Base-by-base conservation (phyloP, 2,113 vertebrate species). In the Cinclus cinclus region DNA sequence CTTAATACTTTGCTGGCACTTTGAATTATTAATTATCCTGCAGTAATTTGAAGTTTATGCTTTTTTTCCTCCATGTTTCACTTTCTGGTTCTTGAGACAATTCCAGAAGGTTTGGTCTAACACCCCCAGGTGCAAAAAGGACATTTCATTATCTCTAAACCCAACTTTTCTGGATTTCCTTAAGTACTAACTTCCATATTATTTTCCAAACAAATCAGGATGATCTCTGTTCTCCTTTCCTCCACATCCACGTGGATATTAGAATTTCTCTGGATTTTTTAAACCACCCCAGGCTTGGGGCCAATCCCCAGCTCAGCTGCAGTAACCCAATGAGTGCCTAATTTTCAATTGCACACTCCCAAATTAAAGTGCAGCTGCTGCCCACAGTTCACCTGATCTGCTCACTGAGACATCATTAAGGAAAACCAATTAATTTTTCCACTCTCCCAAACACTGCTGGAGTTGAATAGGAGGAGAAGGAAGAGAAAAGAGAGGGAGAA, bases 381-480 rank as follows among this genome's bases (percentile, higher is more conserved):
- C 59, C 96, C 95, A 77, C 86, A 75, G 89, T 97, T 94, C 97
- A 97, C 97, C 82, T 91, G 97, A 98, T 97, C 95, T 70, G n/a
- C 81, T 96, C 87, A 15, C 93, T 11, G 58, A 96, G 80, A 47
- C 92, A 91, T 84, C 95, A 80, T 92, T 92, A 96, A 75, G 96
- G 97, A 98, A 98, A 98, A 97, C 92, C 97, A 96, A 98, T 98
- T 96, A 82, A 69, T 96, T 98, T 98, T 98, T 98, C 98, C 98
- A 95, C 95, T 96, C 96, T 97, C 95, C 71, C 60, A 77, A 96
- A 95, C 13, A 64, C 90, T 60, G 91, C 90, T 63, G 85, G 69
- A 77, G 87, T 83, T 97, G 97, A 97, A 97, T 95, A 91, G 93
- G 31, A 94, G 76, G 75, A 92, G 94, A 62, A 74, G 87, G 68